Base-by-base conservation (phyloP, 1,140 invertebrate genomes). In the Zeugodacus cucurbitae region DNA sequence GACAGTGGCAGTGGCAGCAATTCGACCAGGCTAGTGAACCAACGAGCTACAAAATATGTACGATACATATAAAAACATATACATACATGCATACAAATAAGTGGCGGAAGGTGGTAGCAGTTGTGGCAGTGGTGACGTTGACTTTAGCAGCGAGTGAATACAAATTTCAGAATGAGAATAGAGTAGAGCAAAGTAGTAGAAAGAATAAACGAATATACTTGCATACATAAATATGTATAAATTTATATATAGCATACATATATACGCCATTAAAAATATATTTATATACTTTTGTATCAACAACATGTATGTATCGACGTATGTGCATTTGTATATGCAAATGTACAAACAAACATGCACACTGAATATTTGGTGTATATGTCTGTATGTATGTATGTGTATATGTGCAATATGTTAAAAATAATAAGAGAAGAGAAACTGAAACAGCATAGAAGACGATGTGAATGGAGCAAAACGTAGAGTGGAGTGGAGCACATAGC, bases 11-110 rank as follows among this genome's bases (percentile, higher is more conserved):
- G 67, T 22, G 74, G 41, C 37, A 78, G 74, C 37, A 22, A 78
- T 22, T 48, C 32, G 74, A 37, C 74, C 41, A 78, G 74, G 74
- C 74, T 82, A 82, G 41, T 82, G 74, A 82, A 48, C 74, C 74
- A 82, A 70, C 67, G 32, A 70, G 7, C 34, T 20, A 54, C 14
- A 54, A 54, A 54, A 54, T 54, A 54, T 54, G 14, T 54, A 17
- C 48, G n/a, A 54, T 54, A 54, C 48, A 54, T n/a, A n/a, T n/a
- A 29, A 62, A 62, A 10, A 62, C 10, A 29, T 62, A 62, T 62
- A 82, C 26, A 48, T 78, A 78, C 29, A 29, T 29, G 48, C 41
- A 44, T 48, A 78, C 34, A 22, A n/a, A 78, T 48, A 48, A 4
- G 41, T 29, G 41, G n/a, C 11, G 41, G 37, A 26, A 17, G 64